Base-by-base conservation (phyloP, 2,888 invertebrate genomes). In the Euphydryas editha region DNA sequence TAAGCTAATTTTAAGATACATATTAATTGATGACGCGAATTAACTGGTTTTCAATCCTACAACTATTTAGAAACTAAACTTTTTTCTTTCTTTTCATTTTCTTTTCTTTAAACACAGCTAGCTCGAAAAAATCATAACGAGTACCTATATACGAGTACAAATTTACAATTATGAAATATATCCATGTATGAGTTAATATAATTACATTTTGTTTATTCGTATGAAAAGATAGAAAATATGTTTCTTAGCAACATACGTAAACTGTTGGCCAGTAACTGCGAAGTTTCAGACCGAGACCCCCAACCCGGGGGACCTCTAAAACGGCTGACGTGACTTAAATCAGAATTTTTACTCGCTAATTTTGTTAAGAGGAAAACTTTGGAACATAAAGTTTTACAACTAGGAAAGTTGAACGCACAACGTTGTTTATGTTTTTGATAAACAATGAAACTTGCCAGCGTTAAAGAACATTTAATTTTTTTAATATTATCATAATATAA, bases 271-370 rank as follows among this genome's bases (percentile, higher is more conserved):
- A 1, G n/a, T 54, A 17, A 54, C 10, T 54, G 11, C n/a, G 17
- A 54, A 54, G 36, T 54, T 54, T 54, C 17, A 15, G n/a, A 54
- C 30, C 30, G 8, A 17, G 36, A n/a, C 21, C 17, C 30, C 30
- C 20, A 21, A 36, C 54, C 30, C 54, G n/a, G 36, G 36, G 36
- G 54, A 8, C 54, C 17, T 17, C n/a, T 54, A 54, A 54, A 62
- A 30, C 11, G 6, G 44, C 46, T 37, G 30, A 18, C 20, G 15
- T 15, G 5, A 6, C 15, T 15, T 36, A 59, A 51, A 42, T 51
- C 49, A 49, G 57, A 58, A 63, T 63, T 63, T 63, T 63, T 58
- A 44, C 57, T 39, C 18, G 24, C 49, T 63, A 63, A 58, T 63
- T 44, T 39, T 49, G 18, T 58, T 63, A 44, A 63, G 47, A 49